Conservation (phyloP, 23 tunicate species). For the Trididemnum miniatum region DNA sequence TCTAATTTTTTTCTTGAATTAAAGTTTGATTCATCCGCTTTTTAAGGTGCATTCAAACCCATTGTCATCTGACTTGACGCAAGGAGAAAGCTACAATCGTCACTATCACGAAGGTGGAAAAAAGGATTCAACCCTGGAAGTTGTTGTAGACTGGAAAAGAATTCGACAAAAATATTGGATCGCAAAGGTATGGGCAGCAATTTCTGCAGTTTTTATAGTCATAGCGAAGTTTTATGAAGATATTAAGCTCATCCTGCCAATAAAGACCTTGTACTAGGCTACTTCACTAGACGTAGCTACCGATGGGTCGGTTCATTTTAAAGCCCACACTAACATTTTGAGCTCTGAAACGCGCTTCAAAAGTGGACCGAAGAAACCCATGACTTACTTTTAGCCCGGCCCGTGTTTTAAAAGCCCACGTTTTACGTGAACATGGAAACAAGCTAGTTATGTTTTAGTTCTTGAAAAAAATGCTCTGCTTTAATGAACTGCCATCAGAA, state of each 20-base stretch:
- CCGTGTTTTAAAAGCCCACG: no score
- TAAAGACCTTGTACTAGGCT: neutral
- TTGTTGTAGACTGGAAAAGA: conserved; percentile 63
- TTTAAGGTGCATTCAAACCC: neutral
- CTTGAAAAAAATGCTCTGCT: no score
- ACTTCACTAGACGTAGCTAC: no score
- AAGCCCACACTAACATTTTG: no score
- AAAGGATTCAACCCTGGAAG: conserved; percentile 37
- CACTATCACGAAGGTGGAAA: neutral
- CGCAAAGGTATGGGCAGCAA: conserved; percentile 58
- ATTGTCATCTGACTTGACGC: neutral
- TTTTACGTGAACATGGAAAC: no score
- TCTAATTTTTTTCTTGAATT: no score
- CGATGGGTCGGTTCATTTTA: no score
- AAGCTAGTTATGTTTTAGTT: no score
- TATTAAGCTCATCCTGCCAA: neutral
- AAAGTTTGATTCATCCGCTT: neutral
- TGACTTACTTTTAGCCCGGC: no score
- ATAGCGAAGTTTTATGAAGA: neutral
- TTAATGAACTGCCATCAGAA: neutral
- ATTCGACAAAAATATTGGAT: conserved; percentile 71
- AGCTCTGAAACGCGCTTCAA: no score
- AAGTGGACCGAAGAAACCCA: no score
- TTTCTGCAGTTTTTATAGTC: neutral
- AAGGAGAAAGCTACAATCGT: neutral